Evolutionary conservation across 2,797 vertebrate genomes (phyloP).

Genomic region (Melanotaenia maccullochi): DNA sequence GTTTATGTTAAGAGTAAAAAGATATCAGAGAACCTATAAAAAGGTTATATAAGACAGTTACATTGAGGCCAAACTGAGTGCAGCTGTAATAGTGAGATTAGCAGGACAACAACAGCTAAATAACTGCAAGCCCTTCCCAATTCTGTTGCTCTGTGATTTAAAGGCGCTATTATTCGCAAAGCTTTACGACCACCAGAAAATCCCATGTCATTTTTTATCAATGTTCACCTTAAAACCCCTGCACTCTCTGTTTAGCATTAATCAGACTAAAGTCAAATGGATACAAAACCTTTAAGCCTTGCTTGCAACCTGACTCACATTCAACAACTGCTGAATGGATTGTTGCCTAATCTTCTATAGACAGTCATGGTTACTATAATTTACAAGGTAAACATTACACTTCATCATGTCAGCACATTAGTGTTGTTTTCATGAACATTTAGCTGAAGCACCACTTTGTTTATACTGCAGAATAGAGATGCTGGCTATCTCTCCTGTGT

Average conservation of each 20-base stretch:
- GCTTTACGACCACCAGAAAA: constrained; percentile 11
- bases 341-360: neutral
- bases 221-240: neutral
- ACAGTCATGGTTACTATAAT: neutral
- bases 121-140: neutral
- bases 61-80: neutral
- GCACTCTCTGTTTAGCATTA: neutral
- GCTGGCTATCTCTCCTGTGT: neutral
- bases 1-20: constrained; percentile 18
- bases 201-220: constrained; percentile 2
- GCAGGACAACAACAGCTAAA: constrained; percentile 10
- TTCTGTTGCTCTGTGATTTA: constrained; percentile 1
- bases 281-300: neutral
- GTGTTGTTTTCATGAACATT: constrained; percentile 13
- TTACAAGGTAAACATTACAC: neutral
- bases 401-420: neutral
- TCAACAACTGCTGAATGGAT: neutral
- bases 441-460: constrained; percentile 12
- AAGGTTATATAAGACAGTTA: constrained; percentile 42
- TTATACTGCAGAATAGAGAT: constrained; percentile 6
- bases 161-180: constrained; percentile 33
- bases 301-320: neutral
- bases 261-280: neutral
- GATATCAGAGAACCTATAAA: constrained; percentile 32
- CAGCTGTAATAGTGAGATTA: constrained; percentile 44